Base-by-base conservation (phyloP, 2,797 vertebrate species). In the Mus minutoides region DNA sequence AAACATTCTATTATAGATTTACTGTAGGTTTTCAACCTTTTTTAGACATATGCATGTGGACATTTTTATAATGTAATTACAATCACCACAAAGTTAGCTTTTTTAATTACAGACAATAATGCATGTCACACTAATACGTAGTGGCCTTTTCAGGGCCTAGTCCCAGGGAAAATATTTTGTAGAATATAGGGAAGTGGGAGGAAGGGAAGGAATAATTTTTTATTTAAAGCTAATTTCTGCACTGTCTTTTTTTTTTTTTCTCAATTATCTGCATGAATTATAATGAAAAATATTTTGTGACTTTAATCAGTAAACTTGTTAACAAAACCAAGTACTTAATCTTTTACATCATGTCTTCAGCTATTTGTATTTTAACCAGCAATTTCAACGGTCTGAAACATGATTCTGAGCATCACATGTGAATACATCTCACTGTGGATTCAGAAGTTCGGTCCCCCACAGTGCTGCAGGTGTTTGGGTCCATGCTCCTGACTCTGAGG, bases 101-200 rank as follows among this genome's bases (percentile, higher is more conserved):
- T 97, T 97, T 98, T 98, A 98, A 98, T 99, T 98, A 98, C 98
- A 98, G 97, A 96, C 98, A 99, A 99, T 99, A 99, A 99, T 99
- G 99, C 99, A 99, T 99, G 99, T 99, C 99, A 99, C 99, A 98
- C 98, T 98, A 98, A 96, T 97, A 97, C 77, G 97, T 97, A 98
- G 98, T 98, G 98, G 98, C 98, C 98, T 98, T 98, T 98, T 98
- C 96, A 97, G 98, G 98, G 98, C 98, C 98, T 98, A 97, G 96
- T 97, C 98, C 98, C 98, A 98, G 98, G 97, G 95, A 95, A 82
- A 95, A 98, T 95, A 97, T 97, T 98, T 98, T 37, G 95, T 97
- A 97, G 98, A 83, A n/a, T 96, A 67, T 67, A 83, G 94, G 96
- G 94, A 96, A 96, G 92, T 95, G 97, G 98, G 98, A 96, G 98